A percentile compares a stretch with the other conserved stretches of the same genome.
phyloP scores from a whole-genome alignment of 2,888 invertebrate species.

The Leptarthrus brevirostris region DNA sequence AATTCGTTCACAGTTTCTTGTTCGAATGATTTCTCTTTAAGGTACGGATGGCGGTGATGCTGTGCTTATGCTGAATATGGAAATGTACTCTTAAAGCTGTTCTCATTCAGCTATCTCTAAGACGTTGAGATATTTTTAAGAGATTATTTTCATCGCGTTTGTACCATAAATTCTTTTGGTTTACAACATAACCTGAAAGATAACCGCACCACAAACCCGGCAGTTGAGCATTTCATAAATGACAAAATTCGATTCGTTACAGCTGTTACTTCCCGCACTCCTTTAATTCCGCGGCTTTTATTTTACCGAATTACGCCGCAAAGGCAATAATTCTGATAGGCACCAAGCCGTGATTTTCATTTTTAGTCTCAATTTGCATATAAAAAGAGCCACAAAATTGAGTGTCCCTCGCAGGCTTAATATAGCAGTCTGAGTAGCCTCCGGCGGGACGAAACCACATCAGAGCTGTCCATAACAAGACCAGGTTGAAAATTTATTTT shows the following conservation, averaged over 20 bases:
- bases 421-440: slow-evolving; percentile 1
- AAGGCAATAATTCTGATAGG: slow-evolving; percentile 30
- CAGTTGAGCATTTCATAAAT: too few species aligned
- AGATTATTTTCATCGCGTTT: not conserved
- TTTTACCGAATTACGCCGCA: slow-evolving; percentile 39
- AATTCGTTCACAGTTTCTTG: not conserved
- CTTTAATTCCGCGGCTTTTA: not conserved
- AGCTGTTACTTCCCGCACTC: too few species aligned
- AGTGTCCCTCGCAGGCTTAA: slow-evolving; percentile 36
- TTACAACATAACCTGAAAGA: too few species aligned
- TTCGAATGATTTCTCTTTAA: slow-evolving; percentile 7
- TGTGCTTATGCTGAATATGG: slow-evolving; percentile 15
- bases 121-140: not conserved
- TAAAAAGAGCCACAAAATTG: slow-evolving; percentile 47
- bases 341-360: slow-evolving; percentile 44
- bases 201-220: too few species aligned
- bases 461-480: slow-evolving; percentile 50
- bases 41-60: too few species aligned
- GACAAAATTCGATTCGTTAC: too few species aligned
- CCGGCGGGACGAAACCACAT: slow-evolving; percentile 34
- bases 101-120: not conserved
- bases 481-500: slow-evolving; percentile 46
- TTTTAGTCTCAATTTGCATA: slow-evolving; percentile 48
- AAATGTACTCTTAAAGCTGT: not conserved
- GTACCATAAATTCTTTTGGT: not conserved